Percentiles rank a stretch among this genome's conserved stretches.
phyloP scores from a whole-genome alignment of 1,140 invertebrate species.

The Caerostris darwini region DNA sequence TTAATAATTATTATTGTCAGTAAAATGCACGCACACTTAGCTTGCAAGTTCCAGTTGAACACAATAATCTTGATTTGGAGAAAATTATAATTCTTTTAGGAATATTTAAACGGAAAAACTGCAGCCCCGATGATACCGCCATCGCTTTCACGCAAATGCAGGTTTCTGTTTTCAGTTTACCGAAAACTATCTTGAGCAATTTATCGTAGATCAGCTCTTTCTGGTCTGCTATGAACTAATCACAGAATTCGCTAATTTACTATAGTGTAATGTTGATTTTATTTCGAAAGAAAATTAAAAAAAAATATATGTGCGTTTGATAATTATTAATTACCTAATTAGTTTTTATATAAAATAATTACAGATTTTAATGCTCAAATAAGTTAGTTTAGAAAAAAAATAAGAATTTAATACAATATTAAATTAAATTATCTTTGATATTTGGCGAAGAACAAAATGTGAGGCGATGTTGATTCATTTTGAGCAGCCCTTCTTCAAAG shows the following conservation, averaged over 20 bases:
- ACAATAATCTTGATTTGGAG: neutral
- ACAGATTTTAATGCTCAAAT: no score
- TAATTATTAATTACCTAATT: no score
- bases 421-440: neutral
- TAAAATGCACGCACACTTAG: neutral
- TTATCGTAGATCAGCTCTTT: neutral
- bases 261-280: no score
- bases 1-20: neutral
- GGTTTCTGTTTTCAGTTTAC: neutral
- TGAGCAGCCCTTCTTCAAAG: conserved; percentile 54
- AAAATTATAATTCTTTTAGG: conserved; percentile 29
- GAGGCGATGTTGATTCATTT: conserved; percentile 36
- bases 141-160: neutral
- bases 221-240: no score
- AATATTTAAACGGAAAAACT: conserved; percentile 40
- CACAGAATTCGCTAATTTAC: no score
- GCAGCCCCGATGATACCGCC: conserved; percentile 19
- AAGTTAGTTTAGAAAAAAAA: no score
- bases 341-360: no score
- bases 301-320: no score
- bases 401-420: neutral
- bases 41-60: neutral
- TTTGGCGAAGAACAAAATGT: conserved; percentile 43
- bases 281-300: no score
- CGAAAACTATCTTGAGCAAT: neutral